These are phyloP conservation scores for Lathamus discolor DNA, from an alignment of 2,113 vertebrate genomes.

Conservation along the genomic window DNA sequence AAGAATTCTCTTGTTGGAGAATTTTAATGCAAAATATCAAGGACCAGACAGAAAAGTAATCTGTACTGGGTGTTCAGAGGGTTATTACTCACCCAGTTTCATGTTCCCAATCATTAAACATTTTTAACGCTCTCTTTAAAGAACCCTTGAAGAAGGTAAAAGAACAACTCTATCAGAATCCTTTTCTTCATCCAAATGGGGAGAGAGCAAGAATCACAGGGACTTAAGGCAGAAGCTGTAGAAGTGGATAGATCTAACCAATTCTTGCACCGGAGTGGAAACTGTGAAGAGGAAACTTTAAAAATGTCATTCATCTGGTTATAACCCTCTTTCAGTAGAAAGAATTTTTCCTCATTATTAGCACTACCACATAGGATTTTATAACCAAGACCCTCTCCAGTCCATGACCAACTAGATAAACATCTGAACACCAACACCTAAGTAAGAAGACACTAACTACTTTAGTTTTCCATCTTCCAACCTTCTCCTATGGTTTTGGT, in stretches of 20 bases:
- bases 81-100: background rate
- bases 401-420: background rate
- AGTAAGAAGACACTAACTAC: background rate
- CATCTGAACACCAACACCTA: background rate
- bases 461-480: background rate
- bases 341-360: background rate
- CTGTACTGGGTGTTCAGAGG: background rate
- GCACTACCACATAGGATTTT: background rate
- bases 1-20: background rate
- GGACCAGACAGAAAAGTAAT: background rate
- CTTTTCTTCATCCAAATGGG: background rate
- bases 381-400: background rate
- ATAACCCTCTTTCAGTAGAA: background rate
- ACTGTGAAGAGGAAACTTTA: background rate
- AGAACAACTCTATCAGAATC: background rate
- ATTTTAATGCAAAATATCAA: background rate
- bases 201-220: background rate
- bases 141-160: background rate
- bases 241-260: background rate
- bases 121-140: conserved; percentile 20
- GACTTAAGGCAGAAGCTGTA: background rate
- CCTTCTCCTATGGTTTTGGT: background rate
- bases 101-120: background rate
- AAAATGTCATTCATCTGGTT: background rate
- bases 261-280: background rate